Conservation (phyloP, 2,888 invertebrate genomes). For the Acholoe squamosa region DNA sequence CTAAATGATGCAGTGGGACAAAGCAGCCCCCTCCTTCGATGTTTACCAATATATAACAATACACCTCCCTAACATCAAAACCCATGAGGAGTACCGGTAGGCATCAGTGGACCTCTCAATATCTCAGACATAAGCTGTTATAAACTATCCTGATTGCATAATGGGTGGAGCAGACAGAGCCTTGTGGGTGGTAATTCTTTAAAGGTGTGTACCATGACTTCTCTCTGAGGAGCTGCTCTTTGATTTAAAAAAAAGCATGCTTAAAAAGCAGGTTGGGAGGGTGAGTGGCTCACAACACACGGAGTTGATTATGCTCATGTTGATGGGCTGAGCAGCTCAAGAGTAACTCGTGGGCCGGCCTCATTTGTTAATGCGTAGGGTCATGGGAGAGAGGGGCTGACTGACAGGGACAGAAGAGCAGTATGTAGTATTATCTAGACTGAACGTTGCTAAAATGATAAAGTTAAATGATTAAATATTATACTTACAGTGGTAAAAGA, state of each 20-base stretch:
- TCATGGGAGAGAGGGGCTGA: neutral
- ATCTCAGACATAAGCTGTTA: neutral
- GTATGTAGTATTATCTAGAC: neutral
- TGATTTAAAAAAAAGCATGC: constrained; percentile 2
- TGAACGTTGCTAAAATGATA: too few species aligned
- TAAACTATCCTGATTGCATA: constrained; percentile 8
- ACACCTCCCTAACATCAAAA: too few species aligned
- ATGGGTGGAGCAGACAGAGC: neutral
- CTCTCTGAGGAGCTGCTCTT: neutral
- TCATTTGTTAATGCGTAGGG: constrained; percentile 3
- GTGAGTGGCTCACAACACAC: neutral
- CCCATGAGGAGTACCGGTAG: too few species aligned
- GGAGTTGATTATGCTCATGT: constrained; percentile 13
- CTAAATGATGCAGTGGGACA: too few species aligned
- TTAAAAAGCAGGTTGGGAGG: neutral
- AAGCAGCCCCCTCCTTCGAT: too few species aligned
- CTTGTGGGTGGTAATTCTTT: neutral
- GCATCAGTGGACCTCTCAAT: too few species aligned
- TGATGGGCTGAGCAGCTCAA: constrained; percentile 4
- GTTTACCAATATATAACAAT: too few species aligned
- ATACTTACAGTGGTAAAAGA: too few species aligned
- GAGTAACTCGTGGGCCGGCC: neutral
- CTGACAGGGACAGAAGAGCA: neutral
- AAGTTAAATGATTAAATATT: too few species aligned
- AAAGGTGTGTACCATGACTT: neutral